Evolutionary conservation across 2,113 vertebrate species (phyloP).

Genomic region (Condylura cristata): DNA sequence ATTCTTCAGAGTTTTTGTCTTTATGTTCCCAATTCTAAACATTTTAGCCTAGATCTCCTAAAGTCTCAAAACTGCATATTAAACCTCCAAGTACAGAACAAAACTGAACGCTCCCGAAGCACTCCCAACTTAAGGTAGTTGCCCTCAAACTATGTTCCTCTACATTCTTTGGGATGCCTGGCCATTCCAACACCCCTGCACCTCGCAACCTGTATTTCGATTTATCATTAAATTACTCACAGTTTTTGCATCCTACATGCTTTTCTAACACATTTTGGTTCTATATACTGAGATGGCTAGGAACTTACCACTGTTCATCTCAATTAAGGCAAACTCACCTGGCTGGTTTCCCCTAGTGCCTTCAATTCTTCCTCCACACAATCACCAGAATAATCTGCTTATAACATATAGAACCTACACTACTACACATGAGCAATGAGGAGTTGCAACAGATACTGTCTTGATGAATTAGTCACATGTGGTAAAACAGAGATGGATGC

Average conservation of each 20-base stretch:
- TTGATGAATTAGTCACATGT: not conserved
- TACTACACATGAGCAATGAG: not conserved
- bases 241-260: not conserved
- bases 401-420: not conserved
- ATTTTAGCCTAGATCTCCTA: not conserved
- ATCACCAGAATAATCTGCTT: not conserved
- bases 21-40: not conserved
- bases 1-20: not conserved
- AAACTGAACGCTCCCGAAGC: not conserved
- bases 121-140: not conserved
- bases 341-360: not conserved
- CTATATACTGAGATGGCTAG: not conserved
- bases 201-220: not conserved
- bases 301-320: not conserved
- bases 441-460: not conserved
- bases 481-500: not conserved
- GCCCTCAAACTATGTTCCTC: not conserved
- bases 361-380: not conserved
- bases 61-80: not conserved
- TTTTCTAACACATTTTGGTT: not conserved
- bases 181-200: not conserved
- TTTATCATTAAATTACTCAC: not conserved
- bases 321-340: not conserved
- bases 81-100: not conserved
- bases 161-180: not conserved